phyloP scores from a whole-genome alignment of 2,888 invertebrate genomes.

The Anarsia innoxiella region DNA sequence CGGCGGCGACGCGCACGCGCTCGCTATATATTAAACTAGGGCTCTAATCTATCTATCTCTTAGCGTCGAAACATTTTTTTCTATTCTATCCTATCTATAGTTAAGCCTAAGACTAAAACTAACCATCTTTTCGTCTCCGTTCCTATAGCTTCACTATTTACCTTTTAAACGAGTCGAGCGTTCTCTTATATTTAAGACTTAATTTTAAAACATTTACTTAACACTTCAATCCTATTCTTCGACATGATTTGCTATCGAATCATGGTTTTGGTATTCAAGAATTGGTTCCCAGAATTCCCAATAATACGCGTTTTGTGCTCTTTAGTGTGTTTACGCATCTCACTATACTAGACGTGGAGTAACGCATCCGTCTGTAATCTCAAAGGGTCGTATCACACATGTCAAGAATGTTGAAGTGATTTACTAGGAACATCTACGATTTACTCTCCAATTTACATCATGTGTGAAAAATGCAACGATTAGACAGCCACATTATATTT shows the following conservation, averaged over 20 bases:
- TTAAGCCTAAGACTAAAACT: conserved; percentile 62
- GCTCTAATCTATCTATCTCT: conserved; percentile 67
- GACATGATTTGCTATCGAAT: conserved; percentile 59
- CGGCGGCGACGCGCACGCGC: conserved; percentile 38
- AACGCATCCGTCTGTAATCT: conserved; percentile 20
- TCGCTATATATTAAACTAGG: conserved; percentile 60
- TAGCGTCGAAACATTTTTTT: conserved; percentile 70
- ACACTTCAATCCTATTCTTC: conserved; percentile 57
- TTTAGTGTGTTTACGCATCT: conserved; percentile 28
- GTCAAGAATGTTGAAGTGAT: conserved; percentile 50
- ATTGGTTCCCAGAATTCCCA: conserved; percentile 43
- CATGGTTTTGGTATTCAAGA: conserved; percentile 57
- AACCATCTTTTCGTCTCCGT: conserved; percentile 55
- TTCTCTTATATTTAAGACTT: conserved; percentile 64
- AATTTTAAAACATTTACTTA: conserved; percentile 69
- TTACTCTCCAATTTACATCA: conserved; percentile 46
- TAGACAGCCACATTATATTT: conserved; percentile 60
- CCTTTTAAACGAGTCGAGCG: conserved; percentile 54
- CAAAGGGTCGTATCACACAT: conserved; percentile 42
- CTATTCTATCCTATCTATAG: conserved; percentile 71
- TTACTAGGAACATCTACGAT: conserved; percentile 64
- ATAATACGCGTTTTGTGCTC: conserved; percentile 56
- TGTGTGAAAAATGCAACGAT: conserved; percentile 68
- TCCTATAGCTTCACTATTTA: conserved; percentile 51
- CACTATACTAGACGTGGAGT: conserved; percentile 29